Base-by-base conservation (phyloP, 1,140 invertebrate genomes). In the Kradibia gibbosae region DNA sequence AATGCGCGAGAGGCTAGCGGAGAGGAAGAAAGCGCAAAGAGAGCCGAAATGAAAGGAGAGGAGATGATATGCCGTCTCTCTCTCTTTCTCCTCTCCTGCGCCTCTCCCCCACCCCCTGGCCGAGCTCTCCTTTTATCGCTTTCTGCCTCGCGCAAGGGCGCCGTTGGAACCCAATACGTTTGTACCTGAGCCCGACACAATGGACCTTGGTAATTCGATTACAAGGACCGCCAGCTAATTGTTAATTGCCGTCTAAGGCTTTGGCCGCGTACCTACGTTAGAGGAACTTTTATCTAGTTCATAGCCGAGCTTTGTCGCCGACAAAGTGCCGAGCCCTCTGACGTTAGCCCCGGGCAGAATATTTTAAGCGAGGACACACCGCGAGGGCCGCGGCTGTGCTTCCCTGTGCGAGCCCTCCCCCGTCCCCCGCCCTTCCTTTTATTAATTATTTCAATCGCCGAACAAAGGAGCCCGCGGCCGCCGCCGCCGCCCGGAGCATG, bases 201-300 rank as follows among this genome's bases (percentile, higher is more conserved):
- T 81, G 90, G 83, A 86, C 73, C 84, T 84, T 78, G 86, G 90
- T 91, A 91, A 91, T 91, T 91, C 88, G 90, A 91, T 91, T 91
- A 91, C 90, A 91, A 91, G 90, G 87, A 91, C 90, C 90, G 90
- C 90, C 89, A 87, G 89, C 89, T 91, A 91, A 91, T 91, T 91
- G 90, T 91, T 91, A 91, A 91, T 91, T 91, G 89, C 89, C 88
- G 87, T 86, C 86, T 86, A 87, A 84, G 86, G 79, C 84, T 78
- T 36, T 36, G 28, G 55, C 55, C 34, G 65, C 45, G 48, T 73
- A 73, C 60, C 73, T 53, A 50, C 15, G 45, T 48, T 53, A 34
- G 67, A 39, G 74, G 53, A 75, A 70, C 80, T 76, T 81, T 76
- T 81, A 76, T 81, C 72, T 57, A 78, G 76, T 50, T 67, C 57